These are phyloP conservation scores for Tinea semifulvella DNA, from an alignment of 2,888 invertebrate species.

Conservation along the genomic window DNA sequence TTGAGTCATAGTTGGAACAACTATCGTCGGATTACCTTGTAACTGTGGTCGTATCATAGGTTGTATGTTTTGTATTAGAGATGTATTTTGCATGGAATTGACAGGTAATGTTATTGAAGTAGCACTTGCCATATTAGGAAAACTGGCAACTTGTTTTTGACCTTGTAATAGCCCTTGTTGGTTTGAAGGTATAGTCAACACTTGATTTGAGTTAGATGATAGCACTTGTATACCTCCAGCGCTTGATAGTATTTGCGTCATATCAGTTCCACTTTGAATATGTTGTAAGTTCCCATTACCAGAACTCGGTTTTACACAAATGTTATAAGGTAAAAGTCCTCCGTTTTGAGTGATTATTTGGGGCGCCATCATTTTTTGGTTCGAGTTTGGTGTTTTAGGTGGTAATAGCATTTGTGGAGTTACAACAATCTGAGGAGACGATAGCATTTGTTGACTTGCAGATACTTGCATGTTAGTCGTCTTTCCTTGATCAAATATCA, in stretches of 20 bases:
- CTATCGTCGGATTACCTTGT: conserved; percentile 55
- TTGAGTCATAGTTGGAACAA: conserved; percentile 56
- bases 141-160: conserved; percentile 54
- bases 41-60: conserved; percentile 60
- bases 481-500: conserved; percentile 58
- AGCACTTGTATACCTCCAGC: conserved; percentile 60
- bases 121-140: conserved; percentile 59
- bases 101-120: conserved; percentile 59
- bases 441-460: conserved; percentile 50
- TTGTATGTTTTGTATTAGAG: conserved; percentile 59
- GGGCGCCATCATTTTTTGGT: conserved; percentile 50
- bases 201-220: conserved; percentile 61
- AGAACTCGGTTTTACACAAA: conserved; percentile 57
- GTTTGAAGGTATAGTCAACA: conserved; percentile 53
- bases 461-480: conserved; percentile 57
- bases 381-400: conserved; percentile 48
- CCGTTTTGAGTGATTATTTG: conserved; percentile 58
- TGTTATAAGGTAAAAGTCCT: conserved; percentile 49
- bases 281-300: conserved; percentile 50
- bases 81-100: conserved; percentile 53
- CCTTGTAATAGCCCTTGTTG: conserved; percentile 52
- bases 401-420: conserved; percentile 60
- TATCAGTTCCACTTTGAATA: conserved; percentile 48
- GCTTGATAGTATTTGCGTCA: conserved; percentile 53
- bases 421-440: conserved; percentile 60